Percentiles rank a stretch among this genome's conserved stretches.
These are phyloP conservation scores for Clitarchus hookeri DNA, from an alignment of 2,888 invertebrate species.

Conservation along the genomic window DNA sequence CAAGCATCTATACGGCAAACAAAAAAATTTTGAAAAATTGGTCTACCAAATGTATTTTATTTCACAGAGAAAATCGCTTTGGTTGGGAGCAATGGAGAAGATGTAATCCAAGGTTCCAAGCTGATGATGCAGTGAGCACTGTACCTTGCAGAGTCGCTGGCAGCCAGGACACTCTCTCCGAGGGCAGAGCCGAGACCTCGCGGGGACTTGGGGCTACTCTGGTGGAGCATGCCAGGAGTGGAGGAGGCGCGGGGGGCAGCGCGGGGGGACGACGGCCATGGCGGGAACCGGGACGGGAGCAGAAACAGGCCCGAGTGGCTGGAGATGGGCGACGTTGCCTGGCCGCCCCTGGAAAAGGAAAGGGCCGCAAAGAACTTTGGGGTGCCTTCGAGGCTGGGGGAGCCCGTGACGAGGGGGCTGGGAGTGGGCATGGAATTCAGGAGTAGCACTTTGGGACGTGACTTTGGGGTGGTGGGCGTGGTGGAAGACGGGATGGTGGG, in stretches of 20 bases:
- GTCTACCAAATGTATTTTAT: too few relatives aligned
- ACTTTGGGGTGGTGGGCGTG: constrained; percentile 31
- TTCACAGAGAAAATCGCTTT: too few relatives aligned
- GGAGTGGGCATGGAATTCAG: constrained; percentile 44
- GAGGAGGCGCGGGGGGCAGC: constrained; percentile 35
- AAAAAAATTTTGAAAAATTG: too few relatives aligned
- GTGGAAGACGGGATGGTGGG: constrained; percentile 49
- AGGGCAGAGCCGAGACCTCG: constrained; percentile 28
- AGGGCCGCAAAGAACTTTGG: constrained; percentile 37
- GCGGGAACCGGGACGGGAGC: constrained; percentile 46
- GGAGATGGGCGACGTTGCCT: constrained; percentile 31
- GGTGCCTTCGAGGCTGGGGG: constrained; percentile 33
- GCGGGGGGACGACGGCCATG: constrained; percentile 45
- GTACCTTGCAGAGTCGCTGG: background rate
- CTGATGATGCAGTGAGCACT: background rate
- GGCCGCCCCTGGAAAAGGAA: constrained; percentile 35
- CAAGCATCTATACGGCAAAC: too few relatives aligned
- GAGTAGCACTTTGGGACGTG: background rate
- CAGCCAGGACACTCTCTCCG: background rate
- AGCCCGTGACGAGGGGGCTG: constrained; percentile 35
- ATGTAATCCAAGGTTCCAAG: background rate
- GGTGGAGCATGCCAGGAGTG: constrained; percentile 43
- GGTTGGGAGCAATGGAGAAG: too few relatives aligned
- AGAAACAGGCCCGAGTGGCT: constrained; percentile 33
- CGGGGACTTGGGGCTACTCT: constrained; percentile 42